Percentiles rank a stretch among this genome's conserved stretches.
These are phyloP conservation scores for Drosophila funebris DNA, from an alignment of 1,140 invertebrate genomes.

Conservation along the genomic window DNA sequence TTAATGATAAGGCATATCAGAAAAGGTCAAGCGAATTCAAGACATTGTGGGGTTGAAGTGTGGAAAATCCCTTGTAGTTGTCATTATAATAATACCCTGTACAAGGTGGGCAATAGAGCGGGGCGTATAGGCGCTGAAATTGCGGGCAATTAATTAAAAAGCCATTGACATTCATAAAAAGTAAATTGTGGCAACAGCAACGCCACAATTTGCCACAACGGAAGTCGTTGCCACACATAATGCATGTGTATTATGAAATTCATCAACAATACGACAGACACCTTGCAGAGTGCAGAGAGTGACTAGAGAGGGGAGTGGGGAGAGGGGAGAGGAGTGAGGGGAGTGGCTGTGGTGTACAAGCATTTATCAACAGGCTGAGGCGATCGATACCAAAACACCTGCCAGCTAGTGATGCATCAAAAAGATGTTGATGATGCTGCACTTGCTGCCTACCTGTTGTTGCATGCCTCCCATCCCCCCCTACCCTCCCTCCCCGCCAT, in stretches of 20 bases:
- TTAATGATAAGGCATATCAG: too few species aligned
- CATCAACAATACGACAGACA: conserved; percentile 73
- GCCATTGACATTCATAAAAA: conserved; percentile 81
- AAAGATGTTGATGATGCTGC: conserved; percentile 13
- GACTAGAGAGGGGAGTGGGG: background rate
- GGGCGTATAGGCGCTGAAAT: conserved; percentile 37
- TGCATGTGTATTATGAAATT: conserved; percentile 72
- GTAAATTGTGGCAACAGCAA: conserved; percentile 78
- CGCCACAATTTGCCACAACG: conserved; percentile 18
- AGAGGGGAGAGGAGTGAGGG: background rate
- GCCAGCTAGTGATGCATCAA: conserved; percentile 49
- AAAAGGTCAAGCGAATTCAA: too few species aligned
- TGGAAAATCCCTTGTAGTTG: too few species aligned
- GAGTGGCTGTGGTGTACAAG: conserved; percentile 37
- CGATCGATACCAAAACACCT: conserved; percentile 72
- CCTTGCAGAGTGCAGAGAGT: conserved; percentile 27
- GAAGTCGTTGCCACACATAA: conserved; percentile 40
- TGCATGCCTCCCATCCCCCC: background rate
- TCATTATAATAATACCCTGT: background rate
- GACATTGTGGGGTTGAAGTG: too few species aligned
- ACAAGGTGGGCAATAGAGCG: background rate
- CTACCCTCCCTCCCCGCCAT: background rate
- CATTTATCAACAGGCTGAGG: conserved; percentile 78
- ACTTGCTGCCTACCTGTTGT: background rate
- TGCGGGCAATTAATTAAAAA: conserved; percentile 79